Conservation (phyloP, 2,888 invertebrate species). For the Drosophila silvestris region DNA sequence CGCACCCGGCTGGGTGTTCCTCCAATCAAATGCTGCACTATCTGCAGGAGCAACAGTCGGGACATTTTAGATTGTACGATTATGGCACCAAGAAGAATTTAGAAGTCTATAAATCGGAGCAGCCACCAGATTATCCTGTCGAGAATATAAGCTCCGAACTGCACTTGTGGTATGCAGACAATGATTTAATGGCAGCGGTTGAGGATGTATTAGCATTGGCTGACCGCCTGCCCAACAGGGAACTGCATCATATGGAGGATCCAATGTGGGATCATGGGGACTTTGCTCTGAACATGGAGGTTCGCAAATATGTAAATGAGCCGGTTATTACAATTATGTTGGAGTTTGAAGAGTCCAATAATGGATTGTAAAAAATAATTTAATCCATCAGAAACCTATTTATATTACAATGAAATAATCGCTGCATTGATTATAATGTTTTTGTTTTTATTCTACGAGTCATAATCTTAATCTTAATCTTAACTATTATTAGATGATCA, state of each 20-base stretch:
- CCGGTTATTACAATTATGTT: slow-evolving; percentile 69
- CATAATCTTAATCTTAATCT: background rate
- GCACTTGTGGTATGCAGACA: slow-evolving; percentile 78
- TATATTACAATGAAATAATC: background rate
- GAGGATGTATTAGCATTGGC: slow-evolving; percentile 68
- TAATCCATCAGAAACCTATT: background rate
- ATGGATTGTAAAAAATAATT: slow-evolving; percentile 13
- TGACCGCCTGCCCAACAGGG: slow-evolving; percentile 59
- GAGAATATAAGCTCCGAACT: slow-evolving; percentile 59
- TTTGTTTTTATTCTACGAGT: background rate
- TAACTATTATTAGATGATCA: background rate
- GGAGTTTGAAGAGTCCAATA: slow-evolving; percentile 48
- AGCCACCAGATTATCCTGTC: slow-evolving; percentile 74
- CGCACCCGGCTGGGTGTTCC: slow-evolving; percentile 79
- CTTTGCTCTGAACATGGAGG: slow-evolving; percentile 54
- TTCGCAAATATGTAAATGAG: slow-evolving; percentile 67
- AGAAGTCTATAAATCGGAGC: slow-evolving; percentile 55
- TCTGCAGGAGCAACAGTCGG: slow-evolving; percentile 73
- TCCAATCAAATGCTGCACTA: slow-evolving; percentile 80
- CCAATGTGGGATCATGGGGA: slow-evolving; percentile 72
- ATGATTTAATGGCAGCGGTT: slow-evolving; percentile 73
- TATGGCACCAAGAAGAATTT: slow-evolving; percentile 65
- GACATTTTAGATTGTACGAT: slow-evolving; percentile 73
- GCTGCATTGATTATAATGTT: background rate
- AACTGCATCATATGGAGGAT: slow-evolving; percentile 65